Evolutionary conservation across 2,113 vertebrate genomes (phyloP).

Genomic region (Mustela lutreola): DNA sequence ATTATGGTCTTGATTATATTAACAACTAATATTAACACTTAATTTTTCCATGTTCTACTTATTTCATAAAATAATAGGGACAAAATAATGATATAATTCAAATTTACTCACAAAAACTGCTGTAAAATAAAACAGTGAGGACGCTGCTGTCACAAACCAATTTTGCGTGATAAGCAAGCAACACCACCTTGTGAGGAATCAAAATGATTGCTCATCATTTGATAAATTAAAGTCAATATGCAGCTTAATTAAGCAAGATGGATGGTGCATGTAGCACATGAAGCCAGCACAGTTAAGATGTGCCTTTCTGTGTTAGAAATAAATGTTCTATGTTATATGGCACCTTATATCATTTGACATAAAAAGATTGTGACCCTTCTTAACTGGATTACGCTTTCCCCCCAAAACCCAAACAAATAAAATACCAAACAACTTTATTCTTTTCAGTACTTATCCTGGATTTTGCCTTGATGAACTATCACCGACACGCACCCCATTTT

Average conservation of each 20-base stretch:
- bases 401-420: background rate
- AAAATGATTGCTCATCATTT: background rate
- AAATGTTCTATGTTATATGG: background rate
- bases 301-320: background rate
- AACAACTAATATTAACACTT: conserved; percentile 12
- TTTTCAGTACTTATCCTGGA: background rate
- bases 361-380: background rate
- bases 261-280: background rate
- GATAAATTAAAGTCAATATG: background rate
- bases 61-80: conserved; percentile 53
- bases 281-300: background rate
- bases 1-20: conserved; percentile 20
- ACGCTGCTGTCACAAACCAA: background rate
- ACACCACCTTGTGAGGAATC: background rate
- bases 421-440: background rate
- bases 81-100: conserved; percentile 58
- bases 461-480: background rate
- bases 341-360: background rate
- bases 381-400: background rate
- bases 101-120: background rate
- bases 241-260: background rate
- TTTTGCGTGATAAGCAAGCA: background rate
- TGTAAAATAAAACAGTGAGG: background rate
- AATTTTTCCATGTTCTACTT: background rate
- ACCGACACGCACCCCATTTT: background rate